Percentiles rank a stretch among this genome's conserved stretches.
Evolutionary conservation across 1,140 invertebrate genomes (phyloP).

Genomic region (Listronotus oregonensis): DNA sequence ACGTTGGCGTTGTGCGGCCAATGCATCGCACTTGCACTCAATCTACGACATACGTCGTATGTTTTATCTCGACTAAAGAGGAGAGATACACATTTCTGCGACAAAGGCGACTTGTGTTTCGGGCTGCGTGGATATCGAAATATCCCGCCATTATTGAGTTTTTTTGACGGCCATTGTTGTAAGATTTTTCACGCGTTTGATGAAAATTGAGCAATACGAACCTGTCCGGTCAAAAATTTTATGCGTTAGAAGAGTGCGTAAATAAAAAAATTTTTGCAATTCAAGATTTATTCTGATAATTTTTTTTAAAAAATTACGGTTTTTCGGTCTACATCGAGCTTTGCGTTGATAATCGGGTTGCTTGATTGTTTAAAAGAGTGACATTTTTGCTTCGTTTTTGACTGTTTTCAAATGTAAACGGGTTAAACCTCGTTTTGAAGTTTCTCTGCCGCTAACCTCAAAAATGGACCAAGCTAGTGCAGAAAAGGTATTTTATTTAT

Average conservation of each 20-base stretch:
- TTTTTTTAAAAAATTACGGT: not conserved
- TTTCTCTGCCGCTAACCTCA: constrained; percentile 25
- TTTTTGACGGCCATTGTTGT: constrained; percentile 7
- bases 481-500: constrained; percentile 17
- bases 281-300: not conserved
- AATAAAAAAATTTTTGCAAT: not conserved
- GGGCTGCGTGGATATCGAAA: not conserved
- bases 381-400: constrained; percentile 13
- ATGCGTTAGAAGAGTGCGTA: constrained; percentile 6
- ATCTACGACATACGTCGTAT: constrained; percentile 23
- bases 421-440: constrained; percentile 3
- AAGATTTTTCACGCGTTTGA: not conserved
- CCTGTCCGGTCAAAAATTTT: constrained; percentile 6
- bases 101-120: not conserved
- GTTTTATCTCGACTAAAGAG: constrained; percentile 9
- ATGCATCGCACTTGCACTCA: not conserved
- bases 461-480: constrained; percentile 22
- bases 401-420: constrained; percentile 29
- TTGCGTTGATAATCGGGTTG: not conserved
- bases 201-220: constrained; percentile 9
- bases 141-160: constrained; percentile 1
- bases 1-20: constrained; percentile 11
- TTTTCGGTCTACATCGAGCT: not conserved
- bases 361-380: constrained; percentile 13
- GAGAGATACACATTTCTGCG: not conserved